A percentile compares a stretch with the other conserved stretches of the same genome.
Evolutionary conservation across 2,797 vertebrate species (phyloP).

Genomic region (Basileuterus tristriatus): DNA sequence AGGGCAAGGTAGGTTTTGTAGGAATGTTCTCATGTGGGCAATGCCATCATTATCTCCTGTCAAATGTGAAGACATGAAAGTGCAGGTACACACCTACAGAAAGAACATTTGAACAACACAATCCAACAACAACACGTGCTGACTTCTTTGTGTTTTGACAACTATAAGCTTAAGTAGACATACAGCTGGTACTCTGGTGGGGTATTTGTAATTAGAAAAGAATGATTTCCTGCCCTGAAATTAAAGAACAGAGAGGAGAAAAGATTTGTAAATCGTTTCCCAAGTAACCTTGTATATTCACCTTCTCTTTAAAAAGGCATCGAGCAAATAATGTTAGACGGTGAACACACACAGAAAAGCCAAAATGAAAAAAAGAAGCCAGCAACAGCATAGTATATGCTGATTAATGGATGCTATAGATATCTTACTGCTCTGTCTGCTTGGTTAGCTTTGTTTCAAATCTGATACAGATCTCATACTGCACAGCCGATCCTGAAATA

Average conservation of each 20-base stretch:
- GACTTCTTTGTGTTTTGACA: neutral
- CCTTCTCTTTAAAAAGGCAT: slow-evolving; percentile 58
- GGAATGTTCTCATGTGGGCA: neutral
- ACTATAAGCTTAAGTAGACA: neutral
- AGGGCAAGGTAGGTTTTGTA: neutral
- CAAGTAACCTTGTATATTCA: slow-evolving; percentile 27
- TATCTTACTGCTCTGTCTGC: slow-evolving; percentile 76
- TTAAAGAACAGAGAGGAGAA: neutral
- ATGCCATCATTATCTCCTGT: neutral
- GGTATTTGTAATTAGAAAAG: neutral
- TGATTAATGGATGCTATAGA: slow-evolving; percentile 79
- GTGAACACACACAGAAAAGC: slow-evolving; percentile 1
- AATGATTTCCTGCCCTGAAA: neutral
- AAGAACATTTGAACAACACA: neutral
- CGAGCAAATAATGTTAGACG: slow-evolving; percentile 26
- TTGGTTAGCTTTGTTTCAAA: slow-evolving; percentile 82
- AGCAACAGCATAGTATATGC: slow-evolving; percentile 42
- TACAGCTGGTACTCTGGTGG: neutral
- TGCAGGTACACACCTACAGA: neutral
- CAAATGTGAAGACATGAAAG: neutral
- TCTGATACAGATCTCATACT: slow-evolving; percentile 79
- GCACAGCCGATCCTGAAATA: slow-evolving; percentile 75
- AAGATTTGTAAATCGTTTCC: neutral
- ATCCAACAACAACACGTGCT: neutral
- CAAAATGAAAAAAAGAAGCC: neutral